Base-by-base conservation (phyloP, 2,888 invertebrate species). In the Mythimna pallens region DNA sequence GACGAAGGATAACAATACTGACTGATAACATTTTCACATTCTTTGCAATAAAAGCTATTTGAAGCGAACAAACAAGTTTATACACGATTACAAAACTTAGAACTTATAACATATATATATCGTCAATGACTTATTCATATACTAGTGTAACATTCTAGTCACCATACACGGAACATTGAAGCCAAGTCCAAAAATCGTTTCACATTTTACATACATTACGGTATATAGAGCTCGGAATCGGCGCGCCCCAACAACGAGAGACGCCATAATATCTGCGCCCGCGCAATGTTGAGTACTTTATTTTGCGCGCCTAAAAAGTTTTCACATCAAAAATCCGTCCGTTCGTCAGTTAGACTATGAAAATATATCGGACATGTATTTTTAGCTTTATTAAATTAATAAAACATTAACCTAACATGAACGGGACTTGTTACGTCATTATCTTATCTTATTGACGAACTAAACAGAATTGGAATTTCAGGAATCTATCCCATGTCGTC, bases 81-180 rank as follows among this genome's bases (percentile, higher is more conserved):
- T 68, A 57, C 47, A 82, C n/a, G 34, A 58, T 20, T 61, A 76
- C 64, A 65, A 17, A 47, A 20, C 40, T 69, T 54, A 57, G 20
- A 69, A 54, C 55, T 73, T 47, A 25, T 68, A 65, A 62, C 58
- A 74, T 30, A 73, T 25, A 74, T 30, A 73, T 25, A 70, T 10
- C 3, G 58, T 74, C 30, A 64, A 59, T 71, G 55, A 73, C 54
- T 72, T 61, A 65, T 54, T 70, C 59, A 76, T 57, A 54, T 36
- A 82, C 76, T 62, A 57, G 52, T 65, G 70, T 62, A 65, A 74
- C 34, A 61, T 68, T 77, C 68, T 78, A 70, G 86, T 75, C 58
- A 80, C 67, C 54, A 75, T 74, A 87, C 72, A 87, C 59, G 63
- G 55, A 80, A 86, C 84, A 86, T 78, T 70, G 63, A 82, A 82